Percentiles rank a stretch among this genome's conserved stretches.
Conservation (phyloP, 2,113 vertebrate genomes). For the Falco punctatus region DNA sequence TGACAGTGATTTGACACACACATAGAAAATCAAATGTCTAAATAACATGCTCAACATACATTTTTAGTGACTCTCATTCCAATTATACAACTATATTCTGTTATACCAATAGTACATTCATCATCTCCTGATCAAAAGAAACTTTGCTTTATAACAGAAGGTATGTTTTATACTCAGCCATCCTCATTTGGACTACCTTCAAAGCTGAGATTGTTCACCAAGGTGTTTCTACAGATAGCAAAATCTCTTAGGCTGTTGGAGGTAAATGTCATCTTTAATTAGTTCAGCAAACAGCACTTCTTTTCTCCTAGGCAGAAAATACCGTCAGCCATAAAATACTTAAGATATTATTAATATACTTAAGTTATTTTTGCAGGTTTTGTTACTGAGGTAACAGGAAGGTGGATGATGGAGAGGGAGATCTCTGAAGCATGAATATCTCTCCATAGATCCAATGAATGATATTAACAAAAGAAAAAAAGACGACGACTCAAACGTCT, state of each 20-base stretch:
- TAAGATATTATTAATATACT: not conserved
- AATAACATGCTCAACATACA: not conserved
- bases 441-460: not conserved
- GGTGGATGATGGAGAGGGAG: not conserved
- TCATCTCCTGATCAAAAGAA: not conserved
- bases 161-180: not conserved
- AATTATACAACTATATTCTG: not conserved
- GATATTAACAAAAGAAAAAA: not conserved
- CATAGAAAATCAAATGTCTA: not conserved
- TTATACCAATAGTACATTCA: not conserved
- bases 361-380: not conserved
- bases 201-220: conserved; percentile 14
- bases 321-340: not conserved
- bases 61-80: not conserved
- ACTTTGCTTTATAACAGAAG: not conserved
- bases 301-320: conserved; percentile 1
- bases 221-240: conserved; percentile 31
- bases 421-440: not conserved
- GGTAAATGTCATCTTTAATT: conserved; percentile 27
- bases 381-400: not conserved
- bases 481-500: not conserved
- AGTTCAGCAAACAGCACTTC: conserved; percentile 30
- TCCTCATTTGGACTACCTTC: not conserved
- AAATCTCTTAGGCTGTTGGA: not conserved
- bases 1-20: not conserved